These are phyloP conservation scores for Coreoperca whiteheadi DNA, from an alignment of 2,113 vertebrate genomes.

Conservation along the genomic window DNA sequence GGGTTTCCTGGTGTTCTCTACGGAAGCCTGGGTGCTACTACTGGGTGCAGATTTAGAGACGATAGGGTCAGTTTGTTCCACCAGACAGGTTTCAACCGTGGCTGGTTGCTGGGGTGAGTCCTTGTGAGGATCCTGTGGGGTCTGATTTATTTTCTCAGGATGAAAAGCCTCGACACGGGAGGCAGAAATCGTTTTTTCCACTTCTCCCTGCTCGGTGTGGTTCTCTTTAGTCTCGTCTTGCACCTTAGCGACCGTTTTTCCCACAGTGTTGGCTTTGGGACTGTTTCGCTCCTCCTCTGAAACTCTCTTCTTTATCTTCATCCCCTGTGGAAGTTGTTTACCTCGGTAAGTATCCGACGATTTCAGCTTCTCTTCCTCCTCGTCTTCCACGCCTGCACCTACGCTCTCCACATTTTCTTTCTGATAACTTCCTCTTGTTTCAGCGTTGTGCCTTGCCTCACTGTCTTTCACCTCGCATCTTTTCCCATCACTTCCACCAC, in stretches of 20 bases:
- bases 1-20: not conserved
- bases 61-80: not conserved
- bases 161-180: not conserved
- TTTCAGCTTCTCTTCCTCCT: slow-evolving; percentile 22
- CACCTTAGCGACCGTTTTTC: not conserved
- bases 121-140: slow-evolving; percentile 15
- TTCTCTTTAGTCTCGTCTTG: slow-evolving; percentile 5
- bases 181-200: not conserved
- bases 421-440: slow-evolving; percentile 10
- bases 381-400: slow-evolving; percentile 21
- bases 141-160: slow-evolving; percentile 15
- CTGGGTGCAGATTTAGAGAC: slow-evolving; percentile 4
- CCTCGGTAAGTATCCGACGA: slow-evolving; percentile 51
- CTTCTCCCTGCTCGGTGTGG: not conserved
- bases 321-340: slow-evolving; percentile 69
- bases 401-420: slow-evolving; percentile 32
- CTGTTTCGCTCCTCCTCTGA: slow-evolving; percentile 62
- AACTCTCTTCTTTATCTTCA: slow-evolving; percentile 78
- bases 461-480: not conserved
- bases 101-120: not conserved
- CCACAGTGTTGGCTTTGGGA: not conserved
- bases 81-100: not conserved
- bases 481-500: slow-evolving; percentile 3
- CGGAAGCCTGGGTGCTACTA: not conserved
- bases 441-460: slow-evolving; percentile 15